Conservation (phyloP, 2,888 invertebrate species). For the Chaitophorus viminalis region DNA sequence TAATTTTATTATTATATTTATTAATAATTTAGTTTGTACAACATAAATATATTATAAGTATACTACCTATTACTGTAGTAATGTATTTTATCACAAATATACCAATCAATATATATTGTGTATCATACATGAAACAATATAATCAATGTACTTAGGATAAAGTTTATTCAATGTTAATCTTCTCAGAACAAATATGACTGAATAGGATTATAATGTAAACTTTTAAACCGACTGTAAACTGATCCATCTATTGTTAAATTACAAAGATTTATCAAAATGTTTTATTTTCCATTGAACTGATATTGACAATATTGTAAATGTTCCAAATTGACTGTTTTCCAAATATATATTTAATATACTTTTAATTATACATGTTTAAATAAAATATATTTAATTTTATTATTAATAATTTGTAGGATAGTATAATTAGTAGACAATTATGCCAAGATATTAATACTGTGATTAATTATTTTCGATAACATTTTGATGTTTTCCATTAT, state of each 20-base stretch:
- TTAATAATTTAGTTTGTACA: not conserved
- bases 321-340: not conserved
- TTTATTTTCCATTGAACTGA: not conserved
- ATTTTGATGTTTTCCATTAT: not conserved
- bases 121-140: not conserved
- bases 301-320: not conserved
- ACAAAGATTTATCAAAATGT: not conserved
- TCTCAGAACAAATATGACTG: constrained; percentile 25
- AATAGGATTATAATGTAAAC: constrained; percentile 41
- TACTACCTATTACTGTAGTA: not conserved
- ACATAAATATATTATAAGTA: not conserved
- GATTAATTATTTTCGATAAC: constrained; percentile 13
- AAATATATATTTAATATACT: not conserved
- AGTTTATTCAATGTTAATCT: not conserved
- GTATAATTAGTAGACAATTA: not conserved
- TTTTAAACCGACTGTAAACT: not conserved
- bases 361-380: not conserved
- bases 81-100: not conserved
- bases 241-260: not conserved
- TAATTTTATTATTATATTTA: constrained; percentile 11
- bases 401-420: not conserved
- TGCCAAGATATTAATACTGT: constrained; percentile 9
- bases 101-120: not conserved
- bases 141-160: not conserved
- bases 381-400: not conserved